phyloP scores from a whole-genome alignment of 2,797 vertebrate species.

The Ptychobarbus kaznakovi region DNA sequence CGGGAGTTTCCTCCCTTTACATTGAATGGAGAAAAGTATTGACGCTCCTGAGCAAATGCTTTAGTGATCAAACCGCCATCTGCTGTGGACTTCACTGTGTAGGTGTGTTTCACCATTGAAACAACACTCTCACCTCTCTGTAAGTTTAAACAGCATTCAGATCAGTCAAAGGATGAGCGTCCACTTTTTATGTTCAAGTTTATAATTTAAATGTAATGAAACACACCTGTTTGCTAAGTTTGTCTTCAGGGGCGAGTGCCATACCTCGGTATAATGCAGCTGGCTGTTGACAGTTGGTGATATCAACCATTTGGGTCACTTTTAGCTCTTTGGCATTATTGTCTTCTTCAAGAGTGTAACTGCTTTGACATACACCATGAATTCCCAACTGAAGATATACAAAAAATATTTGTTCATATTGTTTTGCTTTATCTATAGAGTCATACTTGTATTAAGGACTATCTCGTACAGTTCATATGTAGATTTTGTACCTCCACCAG shows the following conservation, averaged over 20 bases:
- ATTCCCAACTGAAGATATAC: constrained; percentile 75
- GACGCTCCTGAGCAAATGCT: constrained; percentile 75
- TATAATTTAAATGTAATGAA: not conserved
- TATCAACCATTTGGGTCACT: constrained; percentile 79
- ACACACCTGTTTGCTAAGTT: constrained; percentile 76
- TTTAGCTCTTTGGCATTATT: constrained; percentile 63
- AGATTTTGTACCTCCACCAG: constrained; percentile 76
- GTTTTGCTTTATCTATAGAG: not conserved
- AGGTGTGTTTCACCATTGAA: constrained; percentile 76
- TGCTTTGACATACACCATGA: constrained; percentile 83
- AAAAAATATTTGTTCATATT: constrained; percentile 8
- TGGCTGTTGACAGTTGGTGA: constrained; percentile 80
- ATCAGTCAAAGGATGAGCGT: not conserved
- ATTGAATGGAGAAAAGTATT: constrained; percentile 81
- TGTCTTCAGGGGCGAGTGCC: constrained; percentile 73
- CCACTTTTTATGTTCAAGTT: not conserved
- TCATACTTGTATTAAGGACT: not conserved
- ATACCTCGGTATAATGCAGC: constrained; percentile 75
- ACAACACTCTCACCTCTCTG: constrained; percentile 79
- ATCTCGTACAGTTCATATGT: not conserved
- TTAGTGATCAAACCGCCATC: constrained; percentile 78
- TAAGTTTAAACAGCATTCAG: constrained; percentile 26
- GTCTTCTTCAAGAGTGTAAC: constrained; percentile 78
- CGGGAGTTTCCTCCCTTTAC: constrained; percentile 79
- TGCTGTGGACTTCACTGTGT: constrained; percentile 77